A percentile compares a stretch with the other conserved stretches of the same genome.
Conservation (phyloP, 2,888 invertebrate species). For the Aelia acuminata region DNA sequence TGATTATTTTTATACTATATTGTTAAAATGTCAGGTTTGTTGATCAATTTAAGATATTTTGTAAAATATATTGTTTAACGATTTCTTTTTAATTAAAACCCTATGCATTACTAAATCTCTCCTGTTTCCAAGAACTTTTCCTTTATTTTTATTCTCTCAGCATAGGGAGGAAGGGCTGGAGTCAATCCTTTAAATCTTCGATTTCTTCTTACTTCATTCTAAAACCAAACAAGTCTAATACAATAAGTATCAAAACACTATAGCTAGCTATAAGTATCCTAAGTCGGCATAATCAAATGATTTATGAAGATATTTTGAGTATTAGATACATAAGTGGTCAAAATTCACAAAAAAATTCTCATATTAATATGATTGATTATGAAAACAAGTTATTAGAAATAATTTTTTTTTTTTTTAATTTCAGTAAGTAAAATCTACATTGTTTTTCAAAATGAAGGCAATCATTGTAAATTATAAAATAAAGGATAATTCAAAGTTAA, state of each 20-base stretch:
- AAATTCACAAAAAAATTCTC: background rate
- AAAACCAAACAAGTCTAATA: background rate
- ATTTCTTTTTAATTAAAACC: constrained; percentile 39
- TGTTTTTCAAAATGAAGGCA: too few species aligned
- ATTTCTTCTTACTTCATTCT: constrained; percentile 71
- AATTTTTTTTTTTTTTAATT: too few species aligned
- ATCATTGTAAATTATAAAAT: too few species aligned
- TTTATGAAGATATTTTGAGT: too few species aligned
- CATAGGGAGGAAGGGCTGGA: constrained; percentile 79
- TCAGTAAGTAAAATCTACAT: too few species aligned
- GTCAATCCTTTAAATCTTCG: constrained; percentile 76
- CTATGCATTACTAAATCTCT: constrained; percentile 30
- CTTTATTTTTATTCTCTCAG: constrained; percentile 77
- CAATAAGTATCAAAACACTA: background rate
- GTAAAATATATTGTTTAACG: constrained; percentile 20
- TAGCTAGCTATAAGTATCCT: background rate
- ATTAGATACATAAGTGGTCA: background rate
- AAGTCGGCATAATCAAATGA: background rate
- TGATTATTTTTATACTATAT: constrained; percentile 17
- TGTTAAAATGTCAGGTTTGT: constrained; percentile 36
- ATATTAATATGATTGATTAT: too few species aligned
- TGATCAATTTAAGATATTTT: constrained; percentile 34
- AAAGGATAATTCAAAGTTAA: too few species aligned
- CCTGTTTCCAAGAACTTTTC: constrained; percentile 58
- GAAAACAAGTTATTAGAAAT: too few species aligned